These are phyloP conservation scores for Poliocrania exsul DNA, from an alignment of 2,797 vertebrate genomes.

Conservation along the genomic window DNA sequence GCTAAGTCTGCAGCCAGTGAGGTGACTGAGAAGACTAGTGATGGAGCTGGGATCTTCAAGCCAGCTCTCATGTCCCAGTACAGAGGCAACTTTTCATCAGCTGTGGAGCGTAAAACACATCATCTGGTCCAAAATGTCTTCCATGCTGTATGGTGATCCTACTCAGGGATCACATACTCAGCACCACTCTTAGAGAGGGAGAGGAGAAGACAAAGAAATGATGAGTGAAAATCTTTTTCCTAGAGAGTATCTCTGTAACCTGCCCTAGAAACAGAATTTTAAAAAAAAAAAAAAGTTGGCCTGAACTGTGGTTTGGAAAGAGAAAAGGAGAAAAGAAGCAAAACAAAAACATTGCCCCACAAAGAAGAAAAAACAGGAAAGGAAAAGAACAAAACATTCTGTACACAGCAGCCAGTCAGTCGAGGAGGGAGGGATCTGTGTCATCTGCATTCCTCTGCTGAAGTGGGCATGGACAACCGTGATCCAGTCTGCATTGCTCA, in stretches of 20 bases:
- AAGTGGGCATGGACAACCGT: not conserved
- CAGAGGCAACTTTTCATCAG: not conserved
- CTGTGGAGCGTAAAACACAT: not conserved
- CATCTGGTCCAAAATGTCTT: not conserved
- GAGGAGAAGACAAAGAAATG: not conserved
- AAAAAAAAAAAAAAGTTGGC: not conserved
- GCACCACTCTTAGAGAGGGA: not conserved
- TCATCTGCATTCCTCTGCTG: conserved; percentile 24
- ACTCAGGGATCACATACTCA: not conserved
- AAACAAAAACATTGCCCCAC: conserved; percentile 59
- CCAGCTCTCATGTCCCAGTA: not conserved
- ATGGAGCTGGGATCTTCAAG: not conserved
- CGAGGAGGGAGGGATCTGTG: conserved; percentile 11
- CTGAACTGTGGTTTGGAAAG: conserved; percentile 34
- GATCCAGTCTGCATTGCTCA: not conserved
- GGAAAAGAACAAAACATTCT: conserved; percentile 72
- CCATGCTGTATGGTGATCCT: not conserved
- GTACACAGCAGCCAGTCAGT: conserved; percentile 50
- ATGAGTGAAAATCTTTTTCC: not conserved
- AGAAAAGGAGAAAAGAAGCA: conserved; percentile 61
- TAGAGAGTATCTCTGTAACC: not conserved
- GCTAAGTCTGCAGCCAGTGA: not conserved
- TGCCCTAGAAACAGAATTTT: not conserved
- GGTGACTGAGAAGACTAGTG: not conserved
- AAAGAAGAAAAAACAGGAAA: conserved; percentile 70